These are phyloP conservation scores for Rhyacophila evoluta DNA, from an alignment of 2,888 invertebrate species.

Conservation along the genomic window DNA sequence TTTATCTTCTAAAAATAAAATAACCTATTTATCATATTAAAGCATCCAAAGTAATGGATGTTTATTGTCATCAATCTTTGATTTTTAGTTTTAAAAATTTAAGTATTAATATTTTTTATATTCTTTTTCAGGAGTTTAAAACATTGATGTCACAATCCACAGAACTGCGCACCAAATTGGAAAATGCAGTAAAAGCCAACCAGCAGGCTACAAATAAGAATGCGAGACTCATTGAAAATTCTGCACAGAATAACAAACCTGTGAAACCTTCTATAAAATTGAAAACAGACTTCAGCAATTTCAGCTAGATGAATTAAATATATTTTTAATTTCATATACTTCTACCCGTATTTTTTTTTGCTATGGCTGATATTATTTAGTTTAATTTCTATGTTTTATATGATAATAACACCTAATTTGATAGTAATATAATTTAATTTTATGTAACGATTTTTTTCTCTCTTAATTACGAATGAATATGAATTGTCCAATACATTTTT, in stretches of 20 bases:
- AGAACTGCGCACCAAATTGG: slow-evolving; percentile 84
- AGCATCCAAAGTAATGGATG: no score
- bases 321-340: background rate
- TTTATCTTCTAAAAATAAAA: no score
- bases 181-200: slow-evolving; percentile 84
- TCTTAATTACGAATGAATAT: no score
- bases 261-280: slow-evolving; percentile 85
- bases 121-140: slow-evolving; percentile 84
- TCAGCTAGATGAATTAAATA: slow-evolving; percentile 68
- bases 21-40: no score
- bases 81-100: no score
- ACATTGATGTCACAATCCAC: slow-evolving; percentile 87
- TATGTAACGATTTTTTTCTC: background rate
- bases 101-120: background rate
- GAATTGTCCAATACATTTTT: no score
- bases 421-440: background rate
- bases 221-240: slow-evolving; percentile 49
- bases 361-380: background rate
- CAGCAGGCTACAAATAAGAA: slow-evolving; percentile 65
- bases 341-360: no score
- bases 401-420: no score
- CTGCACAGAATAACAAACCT: slow-evolving; percentile 59
- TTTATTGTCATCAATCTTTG: no score
- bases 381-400: background rate
- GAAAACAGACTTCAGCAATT: slow-evolving; percentile 96